phyloP scores from a whole-genome alignment of 2,888 invertebrate genomes.

The Macaria liturata region DNA sequence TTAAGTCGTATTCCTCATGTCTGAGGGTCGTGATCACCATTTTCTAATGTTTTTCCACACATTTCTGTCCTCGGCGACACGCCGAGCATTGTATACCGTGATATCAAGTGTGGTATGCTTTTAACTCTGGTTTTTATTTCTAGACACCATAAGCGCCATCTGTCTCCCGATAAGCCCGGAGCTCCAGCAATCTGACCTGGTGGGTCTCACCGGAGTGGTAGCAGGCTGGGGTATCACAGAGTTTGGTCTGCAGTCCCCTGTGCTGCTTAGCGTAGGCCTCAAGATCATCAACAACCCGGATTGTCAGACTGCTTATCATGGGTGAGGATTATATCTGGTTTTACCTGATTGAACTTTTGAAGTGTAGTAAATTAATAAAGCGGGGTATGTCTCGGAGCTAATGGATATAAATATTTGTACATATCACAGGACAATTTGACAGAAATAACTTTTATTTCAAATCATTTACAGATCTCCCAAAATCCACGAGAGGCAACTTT shows the following conservation, averaged over 20 bases:
- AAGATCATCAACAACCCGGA: slow-evolving; percentile 53
- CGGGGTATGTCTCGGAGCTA: no score
- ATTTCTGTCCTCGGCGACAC: no score
- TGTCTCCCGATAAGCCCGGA: slow-evolving; percentile 71
- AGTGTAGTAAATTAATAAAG: no score
- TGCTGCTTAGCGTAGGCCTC: slow-evolving; percentile 68
- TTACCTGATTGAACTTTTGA: no score
- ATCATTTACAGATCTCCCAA: slow-evolving; percentile 40
- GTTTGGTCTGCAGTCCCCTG: slow-evolving; percentile 63
- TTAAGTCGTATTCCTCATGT: no score
- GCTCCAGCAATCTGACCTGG: slow-evolving; percentile 50
- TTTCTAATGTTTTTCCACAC: no score
- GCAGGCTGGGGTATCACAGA: slow-evolving; percentile 85
- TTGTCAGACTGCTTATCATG: slow-evolving; percentile 54
- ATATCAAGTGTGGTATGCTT: no score
- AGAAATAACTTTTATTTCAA: no score
- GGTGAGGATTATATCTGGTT: slow-evolving; percentile 37
- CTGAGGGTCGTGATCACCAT: no score
- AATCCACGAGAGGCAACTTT: slow-evolving; percentile 76
- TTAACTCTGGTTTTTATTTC: not conserved
- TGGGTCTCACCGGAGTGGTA: slow-evolving; percentile 58
- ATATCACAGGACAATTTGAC: no score
- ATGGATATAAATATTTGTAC: no score
- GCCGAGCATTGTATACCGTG: no score
- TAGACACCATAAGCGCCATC: slow-evolving; percentile 72